Percentiles rank a stretch among this genome's conserved stretches.
Evolutionary conservation across 2,113 vertebrate genomes (phyloP).

Genomic region (Erinaceus europaeus): DNA sequence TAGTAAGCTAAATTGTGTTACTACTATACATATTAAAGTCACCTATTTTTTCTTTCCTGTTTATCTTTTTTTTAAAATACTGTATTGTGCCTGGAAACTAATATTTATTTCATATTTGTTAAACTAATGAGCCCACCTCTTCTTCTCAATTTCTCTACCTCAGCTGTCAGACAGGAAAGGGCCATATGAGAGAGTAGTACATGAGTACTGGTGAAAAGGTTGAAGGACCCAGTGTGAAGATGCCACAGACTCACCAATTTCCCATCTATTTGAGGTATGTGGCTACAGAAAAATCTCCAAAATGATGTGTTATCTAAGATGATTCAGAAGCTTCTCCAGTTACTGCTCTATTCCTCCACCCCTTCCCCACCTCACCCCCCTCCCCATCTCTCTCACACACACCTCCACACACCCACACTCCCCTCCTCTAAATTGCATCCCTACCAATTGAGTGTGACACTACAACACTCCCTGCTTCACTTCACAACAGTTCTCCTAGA

Average conservation of each 20-base stretch:
- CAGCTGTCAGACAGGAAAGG: background rate
- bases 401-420: fast-evolving
- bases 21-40: background rate
- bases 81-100: too few species aligned
- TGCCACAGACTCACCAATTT: background rate
- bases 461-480: background rate
- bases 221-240: background rate
- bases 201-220: background rate
- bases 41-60: background rate
- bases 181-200: background rate
- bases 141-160: background rate
- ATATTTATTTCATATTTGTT: background rate
- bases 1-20: background rate
- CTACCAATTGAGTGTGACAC: background rate
- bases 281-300: background rate
- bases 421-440: background rate
- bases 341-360: too few species aligned
- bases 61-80: background rate
- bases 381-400: too few species aligned
- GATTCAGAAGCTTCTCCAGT: background rate
- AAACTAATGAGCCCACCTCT: background rate
- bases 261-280: background rate
- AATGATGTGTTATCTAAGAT: background rate
- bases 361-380: too few species aligned
- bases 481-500: background rate